A percentile compares a stretch with the other conserved stretches of the same genome.
phyloP scores from a whole-genome alignment of 2,797 vertebrate species.

The Clarias pachynema region DNA sequence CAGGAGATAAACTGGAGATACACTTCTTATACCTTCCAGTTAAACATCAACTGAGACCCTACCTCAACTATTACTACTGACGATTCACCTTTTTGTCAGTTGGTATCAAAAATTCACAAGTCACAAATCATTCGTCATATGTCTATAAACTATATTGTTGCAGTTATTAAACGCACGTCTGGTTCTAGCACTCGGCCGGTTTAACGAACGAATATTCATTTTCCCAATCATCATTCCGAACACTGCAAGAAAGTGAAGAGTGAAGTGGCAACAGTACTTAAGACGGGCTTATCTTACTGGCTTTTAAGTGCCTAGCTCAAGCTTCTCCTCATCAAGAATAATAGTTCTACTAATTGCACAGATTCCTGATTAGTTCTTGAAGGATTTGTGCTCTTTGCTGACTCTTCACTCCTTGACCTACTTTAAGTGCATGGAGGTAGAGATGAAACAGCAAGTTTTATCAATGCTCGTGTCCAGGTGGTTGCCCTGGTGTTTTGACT shows the following conservation, averaged over 20 bases:
- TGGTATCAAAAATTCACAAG: background rate
- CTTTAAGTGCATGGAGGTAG: background rate
- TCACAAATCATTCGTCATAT: background rate
- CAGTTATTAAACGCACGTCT: background rate
- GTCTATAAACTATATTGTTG: background rate
- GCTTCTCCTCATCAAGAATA: background rate
- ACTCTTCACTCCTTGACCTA: background rate
- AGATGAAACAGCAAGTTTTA: background rate
- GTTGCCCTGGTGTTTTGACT: background rate
- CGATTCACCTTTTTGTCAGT: background rate
- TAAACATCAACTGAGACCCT: constrained; percentile 13
- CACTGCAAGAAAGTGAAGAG: background rate
- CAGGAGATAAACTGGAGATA: constrained; percentile 54
- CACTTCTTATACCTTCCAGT: constrained; percentile 55
- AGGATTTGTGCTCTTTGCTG: constrained; percentile 13
- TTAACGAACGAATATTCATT: background rate
- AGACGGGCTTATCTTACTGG: background rate
- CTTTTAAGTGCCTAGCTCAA: constrained; percentile 8
- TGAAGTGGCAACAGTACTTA: no score
- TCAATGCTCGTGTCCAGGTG: constrained; percentile 5
- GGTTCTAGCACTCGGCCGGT: background rate
- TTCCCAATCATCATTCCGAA: background rate
- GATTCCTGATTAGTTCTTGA: constrained; percentile 23
- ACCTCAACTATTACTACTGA: background rate
- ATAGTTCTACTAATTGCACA: background rate